phyloP scores from a whole-genome alignment of 2,888 invertebrate species.

The Psylliodes chrysocephalus region DNA sequence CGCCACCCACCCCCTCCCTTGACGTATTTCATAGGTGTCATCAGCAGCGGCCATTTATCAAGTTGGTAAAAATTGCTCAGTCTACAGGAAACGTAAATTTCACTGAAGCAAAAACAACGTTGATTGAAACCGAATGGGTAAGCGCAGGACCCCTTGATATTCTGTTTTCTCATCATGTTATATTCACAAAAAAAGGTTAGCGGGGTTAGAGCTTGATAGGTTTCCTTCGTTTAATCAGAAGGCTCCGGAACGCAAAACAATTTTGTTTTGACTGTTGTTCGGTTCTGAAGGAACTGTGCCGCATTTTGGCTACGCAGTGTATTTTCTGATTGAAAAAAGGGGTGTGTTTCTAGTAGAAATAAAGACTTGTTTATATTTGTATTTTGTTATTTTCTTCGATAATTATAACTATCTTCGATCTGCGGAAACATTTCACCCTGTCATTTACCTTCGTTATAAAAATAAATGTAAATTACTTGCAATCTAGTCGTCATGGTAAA shows the following conservation, averaged over 20 bases:
- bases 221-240: constrained; percentile 22
- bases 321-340: too few relatives aligned
- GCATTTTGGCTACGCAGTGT: too few relatives aligned
- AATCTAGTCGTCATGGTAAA: too few relatives aligned
- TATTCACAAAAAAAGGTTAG: constrained; percentile 24
- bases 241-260: constrained; percentile 9
- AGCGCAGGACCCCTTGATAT: constrained; percentile 23
- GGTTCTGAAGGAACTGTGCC: neutral
- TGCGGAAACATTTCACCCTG: too few relatives aligned
- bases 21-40: constrained; percentile 65
- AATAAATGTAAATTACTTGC: too few relatives aligned
- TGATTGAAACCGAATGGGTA: constrained; percentile 55
- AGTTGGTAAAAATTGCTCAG: constrained; percentile 64
- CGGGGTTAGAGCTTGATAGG: constrained; percentile 3
- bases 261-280: constrained; percentile 11
- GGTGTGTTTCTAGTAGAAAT: too few relatives aligned
- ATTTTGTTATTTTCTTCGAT: too few relatives aligned
- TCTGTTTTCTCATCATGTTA: constrained; percentile 32
- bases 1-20: constrained; percentile 48
- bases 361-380: too few relatives aligned
- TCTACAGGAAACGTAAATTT: constrained; percentile 64
- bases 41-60: constrained; percentile 65
- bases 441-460: too few relatives aligned
- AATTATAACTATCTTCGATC: too few relatives aligned
- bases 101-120: constrained; percentile 60